Percentiles rank a stretch among this genome's conserved stretches.
Conservation (phyloP, 2,113 vertebrate species). For the Bettongia penicillata region DNA sequence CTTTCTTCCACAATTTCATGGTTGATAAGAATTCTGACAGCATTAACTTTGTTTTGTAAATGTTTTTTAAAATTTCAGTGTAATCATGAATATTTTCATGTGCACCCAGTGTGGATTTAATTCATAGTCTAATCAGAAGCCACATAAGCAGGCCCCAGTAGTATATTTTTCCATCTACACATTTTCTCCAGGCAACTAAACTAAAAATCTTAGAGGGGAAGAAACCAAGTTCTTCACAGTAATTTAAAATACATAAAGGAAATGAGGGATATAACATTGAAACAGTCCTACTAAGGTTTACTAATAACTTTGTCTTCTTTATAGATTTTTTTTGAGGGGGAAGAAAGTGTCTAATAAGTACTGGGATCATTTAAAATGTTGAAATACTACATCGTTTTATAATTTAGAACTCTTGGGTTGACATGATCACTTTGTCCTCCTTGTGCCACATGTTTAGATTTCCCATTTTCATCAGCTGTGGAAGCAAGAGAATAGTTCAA, state of each 20-base stretch:
- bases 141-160: background rate
- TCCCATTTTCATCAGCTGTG: background rate
- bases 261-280: background rate
- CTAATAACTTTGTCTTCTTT: background rate
- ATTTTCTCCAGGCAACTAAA: constrained; percentile 49
- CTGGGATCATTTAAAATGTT: background rate
- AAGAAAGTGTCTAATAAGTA: background rate
- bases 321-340: background rate
- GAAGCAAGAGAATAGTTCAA: background rate
- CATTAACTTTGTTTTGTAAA: constrained; percentile 41
- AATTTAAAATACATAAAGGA: constrained; percentile 59
- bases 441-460: background rate
- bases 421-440: background rate
- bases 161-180: constrained; percentile 14
- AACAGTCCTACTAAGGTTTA: background rate
- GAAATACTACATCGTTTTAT: background rate
- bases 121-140: constrained; percentile 2
- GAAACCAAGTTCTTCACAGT: constrained; percentile 60
- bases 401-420: background rate
- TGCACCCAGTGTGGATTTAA: background rate
- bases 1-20: background rate
- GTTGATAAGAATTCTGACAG: background rate
- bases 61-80: constrained; percentile 24
- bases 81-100: background rate
- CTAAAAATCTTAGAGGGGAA: constrained; percentile 14